phyloP scores from a whole-genome alignment of 2,113 vertebrate genomes.

The Otocyon megalotis region DNA sequence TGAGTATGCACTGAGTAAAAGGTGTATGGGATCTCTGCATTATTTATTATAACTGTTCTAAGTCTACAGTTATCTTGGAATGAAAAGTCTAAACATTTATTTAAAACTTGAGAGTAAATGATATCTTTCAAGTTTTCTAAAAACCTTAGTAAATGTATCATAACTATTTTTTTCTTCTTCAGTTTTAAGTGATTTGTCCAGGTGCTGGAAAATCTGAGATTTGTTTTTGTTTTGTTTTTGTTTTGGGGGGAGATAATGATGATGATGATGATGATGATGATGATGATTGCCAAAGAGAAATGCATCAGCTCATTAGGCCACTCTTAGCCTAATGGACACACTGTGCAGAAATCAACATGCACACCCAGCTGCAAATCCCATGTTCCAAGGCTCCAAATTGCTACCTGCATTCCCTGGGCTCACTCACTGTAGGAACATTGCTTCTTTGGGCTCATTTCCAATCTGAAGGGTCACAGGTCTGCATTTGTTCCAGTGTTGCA shows the following conservation, averaged over 20 bases:
- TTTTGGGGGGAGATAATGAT: not conserved
- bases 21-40: not conserved
- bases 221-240: not conserved
- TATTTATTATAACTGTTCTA: not conserved
- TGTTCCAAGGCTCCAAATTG: not conserved
- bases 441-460: not conserved
- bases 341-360: not conserved
- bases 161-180: not conserved
- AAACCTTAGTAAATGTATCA: not conserved
- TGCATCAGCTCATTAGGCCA: not conserved
- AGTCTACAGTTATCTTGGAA: not conserved
- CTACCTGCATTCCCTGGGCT: not conserved
- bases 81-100: not conserved
- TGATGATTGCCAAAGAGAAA: not conserved
- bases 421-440: not conserved
- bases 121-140: not conserved
- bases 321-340: not conserved
- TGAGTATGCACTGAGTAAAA: not conserved
- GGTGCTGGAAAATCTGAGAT: not conserved
- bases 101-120: conserved; percentile 17
- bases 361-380: not conserved
- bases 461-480: not conserved
- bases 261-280: not conserved
- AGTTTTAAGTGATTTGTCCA: not conserved
- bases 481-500: not conserved